phyloP scores from a whole-genome alignment of 2,888 invertebrate genomes.

The Pyrgus malvae region DNA sequence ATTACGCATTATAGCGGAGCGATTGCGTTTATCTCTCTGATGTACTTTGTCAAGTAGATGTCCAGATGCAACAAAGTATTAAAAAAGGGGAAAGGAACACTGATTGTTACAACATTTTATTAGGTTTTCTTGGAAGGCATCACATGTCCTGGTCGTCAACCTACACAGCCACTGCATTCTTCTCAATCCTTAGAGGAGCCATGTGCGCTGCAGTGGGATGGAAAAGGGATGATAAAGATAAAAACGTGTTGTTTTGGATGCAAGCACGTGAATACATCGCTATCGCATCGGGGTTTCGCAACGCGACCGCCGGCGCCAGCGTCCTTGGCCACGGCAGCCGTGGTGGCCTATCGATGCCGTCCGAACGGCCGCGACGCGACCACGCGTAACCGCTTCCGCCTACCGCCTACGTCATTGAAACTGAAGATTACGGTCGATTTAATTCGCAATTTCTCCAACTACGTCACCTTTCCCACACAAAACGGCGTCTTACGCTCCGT shows the following conservation, averaged over 20 bases:
- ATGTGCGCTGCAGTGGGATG: too few species aligned
- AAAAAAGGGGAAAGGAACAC: too few species aligned
- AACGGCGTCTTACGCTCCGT: constrained; percentile 38
- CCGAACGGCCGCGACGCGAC: constrained; percentile 43
- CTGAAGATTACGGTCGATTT: too few species aligned
- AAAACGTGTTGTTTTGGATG: neutral
- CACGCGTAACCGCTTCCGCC: constrained; percentile 69
- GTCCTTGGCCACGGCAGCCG: constrained; percentile 62
- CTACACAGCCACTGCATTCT: too few species aligned
- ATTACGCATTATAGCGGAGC: constrained; percentile 12
- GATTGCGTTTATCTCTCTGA: constrained; percentile 9
- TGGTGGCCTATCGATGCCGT: constrained; percentile 38
- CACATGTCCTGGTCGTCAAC: too few species aligned
- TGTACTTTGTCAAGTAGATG: neutral
- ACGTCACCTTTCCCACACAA: constrained; percentile 1
- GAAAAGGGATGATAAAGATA: too few species aligned
- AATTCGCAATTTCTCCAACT: constrained; percentile 7
- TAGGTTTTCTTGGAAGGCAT: too few species aligned
- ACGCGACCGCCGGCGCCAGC: constrained; percentile 40
- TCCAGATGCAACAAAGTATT: neutral
- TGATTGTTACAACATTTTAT: too few species aligned
- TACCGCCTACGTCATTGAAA: constrained; percentile 57
- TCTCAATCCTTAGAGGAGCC: too few species aligned
- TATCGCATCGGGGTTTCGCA: constrained; percentile 48
- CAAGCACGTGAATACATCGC: constrained; percentile 23